Conservation (phyloP, 2,113 vertebrate species). For the Chloebia gouldiae region DNA sequence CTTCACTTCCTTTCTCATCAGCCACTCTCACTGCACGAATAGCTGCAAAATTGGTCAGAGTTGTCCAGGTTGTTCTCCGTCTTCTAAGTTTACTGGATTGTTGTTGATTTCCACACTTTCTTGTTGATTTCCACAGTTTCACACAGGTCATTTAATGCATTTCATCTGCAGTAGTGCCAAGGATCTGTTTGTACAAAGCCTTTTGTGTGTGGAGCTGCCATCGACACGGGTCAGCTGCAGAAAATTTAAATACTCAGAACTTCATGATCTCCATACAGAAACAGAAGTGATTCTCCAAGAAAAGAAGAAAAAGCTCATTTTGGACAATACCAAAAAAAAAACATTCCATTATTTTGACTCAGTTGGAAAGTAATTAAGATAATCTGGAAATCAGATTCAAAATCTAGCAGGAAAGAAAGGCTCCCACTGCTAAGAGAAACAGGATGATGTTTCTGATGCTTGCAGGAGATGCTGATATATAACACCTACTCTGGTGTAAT, state of each 20-base stretch:
- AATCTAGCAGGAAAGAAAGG: not conserved
- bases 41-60: not conserved
- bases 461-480: not conserved
- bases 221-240: not conserved
- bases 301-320: not conserved
- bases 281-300: not conserved
- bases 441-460: not conserved
- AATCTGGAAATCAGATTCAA: conserved; percentile 30
- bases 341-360: conserved; percentile 48
- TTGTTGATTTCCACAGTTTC: not conserved
- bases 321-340: conserved; percentile 9
- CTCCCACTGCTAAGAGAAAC: conserved; percentile 15
- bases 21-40: not conserved
- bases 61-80: not conserved
- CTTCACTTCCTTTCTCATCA: not conserved
- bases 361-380: conserved; percentile 25
- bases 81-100: not conserved
- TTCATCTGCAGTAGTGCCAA: not conserved
- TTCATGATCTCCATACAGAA: not conserved
- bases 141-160: not conserved
- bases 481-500: not conserved
- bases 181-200: not conserved
- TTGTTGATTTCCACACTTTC: not conserved
- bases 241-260: not conserved
- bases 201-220: not conserved